Evolutionary conservation across 2,113 vertebrate genomes (phyloP).

Genomic region (Chaenocephalus aceratus): DNA sequence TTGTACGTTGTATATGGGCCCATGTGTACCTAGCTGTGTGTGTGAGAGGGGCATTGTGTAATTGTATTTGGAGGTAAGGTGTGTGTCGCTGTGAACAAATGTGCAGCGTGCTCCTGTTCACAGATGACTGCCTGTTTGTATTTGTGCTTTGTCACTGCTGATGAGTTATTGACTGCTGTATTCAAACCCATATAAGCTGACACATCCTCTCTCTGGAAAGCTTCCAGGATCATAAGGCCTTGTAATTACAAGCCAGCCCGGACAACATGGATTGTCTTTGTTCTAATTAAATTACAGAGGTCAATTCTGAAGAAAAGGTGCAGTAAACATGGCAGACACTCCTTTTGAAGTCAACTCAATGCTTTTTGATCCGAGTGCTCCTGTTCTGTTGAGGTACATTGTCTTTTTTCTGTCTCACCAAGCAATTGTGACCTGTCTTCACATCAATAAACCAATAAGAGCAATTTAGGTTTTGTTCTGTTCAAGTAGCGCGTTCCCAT

Average conservation of each 20-base stretch:
- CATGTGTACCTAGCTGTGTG: background rate
- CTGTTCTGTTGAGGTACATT: conserved; percentile 21
- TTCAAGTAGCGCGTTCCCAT: background rate
- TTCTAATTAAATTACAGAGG: conserved; percentile 63
- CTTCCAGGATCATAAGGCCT: conserved; percentile 48
- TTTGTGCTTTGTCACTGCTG: conserved; percentile 52
- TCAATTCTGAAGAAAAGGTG: conserved; percentile 54
- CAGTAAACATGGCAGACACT: background rate
- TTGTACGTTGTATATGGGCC: background rate
- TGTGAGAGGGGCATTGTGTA: background rate
- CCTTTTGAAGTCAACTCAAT: conserved; percentile 32
- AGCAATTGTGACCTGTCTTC: conserved; percentile 23
- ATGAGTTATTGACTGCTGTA: conserved; percentile 75
- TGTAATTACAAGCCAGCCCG: conserved; percentile 59
- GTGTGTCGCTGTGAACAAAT: conserved; percentile 36
- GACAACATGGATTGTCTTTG: conserved; percentile 49
- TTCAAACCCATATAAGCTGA: conserved; percentile 56
- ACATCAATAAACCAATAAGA: conserved; percentile 45
- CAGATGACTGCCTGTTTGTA: conserved; percentile 64
- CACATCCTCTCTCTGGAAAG: conserved; percentile 51
- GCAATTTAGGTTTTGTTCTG: background rate
- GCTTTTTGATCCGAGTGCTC: conserved; percentile 2
- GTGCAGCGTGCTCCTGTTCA: conserved; percentile 42
- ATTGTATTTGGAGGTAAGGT: conserved; percentile 31
- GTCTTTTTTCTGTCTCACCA: conserved; percentile 10